Evolutionary conservation across 1,140 invertebrate genomes (phyloP).

Genomic region (Papilio aristodemus): DNA sequence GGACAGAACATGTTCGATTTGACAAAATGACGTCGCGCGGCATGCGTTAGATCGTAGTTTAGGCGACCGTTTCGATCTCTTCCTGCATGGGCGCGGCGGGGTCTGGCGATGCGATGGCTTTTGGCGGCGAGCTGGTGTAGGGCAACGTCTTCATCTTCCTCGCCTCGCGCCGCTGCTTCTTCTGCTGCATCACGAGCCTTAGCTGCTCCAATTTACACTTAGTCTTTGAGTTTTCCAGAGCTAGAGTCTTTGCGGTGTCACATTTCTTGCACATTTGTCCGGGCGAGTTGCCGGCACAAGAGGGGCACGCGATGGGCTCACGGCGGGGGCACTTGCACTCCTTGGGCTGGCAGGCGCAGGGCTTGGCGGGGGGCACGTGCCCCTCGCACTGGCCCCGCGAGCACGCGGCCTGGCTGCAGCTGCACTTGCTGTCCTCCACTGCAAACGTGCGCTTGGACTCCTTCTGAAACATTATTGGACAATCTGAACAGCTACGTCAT

Average conservation of each 20-base stretch:
- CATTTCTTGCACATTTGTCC: constrained; percentile 68
- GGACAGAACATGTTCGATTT: not conserved
- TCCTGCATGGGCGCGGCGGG: constrained; percentile 59
- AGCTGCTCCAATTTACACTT: constrained; percentile 92
- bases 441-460: constrained; percentile 57
- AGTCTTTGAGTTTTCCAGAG: constrained; percentile 88
- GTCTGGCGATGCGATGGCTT: constrained; percentile 49
- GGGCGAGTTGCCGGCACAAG: constrained; percentile 48
- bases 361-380: constrained; percentile 44
- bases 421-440: constrained; percentile 57
- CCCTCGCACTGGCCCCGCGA: constrained; percentile 68
- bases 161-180: constrained; percentile 89
- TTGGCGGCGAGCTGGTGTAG: constrained; percentile 81
- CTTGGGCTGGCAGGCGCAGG: constrained; percentile 43
- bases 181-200: constrained; percentile 92
- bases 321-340: constrained; percentile 50
- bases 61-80: constrained; percentile 76
- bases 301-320: constrained; percentile 54
- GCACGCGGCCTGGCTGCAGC: constrained; percentile 58
- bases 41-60: constrained; percentile 39
- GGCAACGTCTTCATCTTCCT: constrained; percentile 87
- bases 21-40: constrained; percentile 43
- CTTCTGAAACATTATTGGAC: constrained; percentile 53
- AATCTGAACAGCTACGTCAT: not conserved
- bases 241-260: constrained; percentile 75